A percentile compares a stretch with the other conserved stretches of the same genome.
Conservation (phyloP, 2,888 invertebrate species). For the Buathra laborator region DNA sequence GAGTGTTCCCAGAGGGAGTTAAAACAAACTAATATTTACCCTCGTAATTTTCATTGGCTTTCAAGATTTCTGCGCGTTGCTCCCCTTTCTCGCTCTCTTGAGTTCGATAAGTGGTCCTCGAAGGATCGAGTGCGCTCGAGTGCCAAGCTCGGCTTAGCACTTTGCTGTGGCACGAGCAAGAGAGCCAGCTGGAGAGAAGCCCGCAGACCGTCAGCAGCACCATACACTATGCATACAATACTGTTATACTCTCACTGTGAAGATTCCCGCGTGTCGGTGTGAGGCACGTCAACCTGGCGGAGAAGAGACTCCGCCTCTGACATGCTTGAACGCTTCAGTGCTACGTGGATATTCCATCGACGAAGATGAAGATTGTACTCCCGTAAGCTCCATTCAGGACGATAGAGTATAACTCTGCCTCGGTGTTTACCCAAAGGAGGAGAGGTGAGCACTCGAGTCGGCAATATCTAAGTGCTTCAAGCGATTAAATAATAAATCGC, state of each 20-base stretch:
- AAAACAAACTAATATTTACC: slow-evolving; percentile 15
- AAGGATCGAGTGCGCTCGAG: slow-evolving; percentile 62
- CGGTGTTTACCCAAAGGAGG: background rate
- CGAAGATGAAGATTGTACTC: slow-evolving; percentile 34
- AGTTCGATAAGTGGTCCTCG: slow-evolving; percentile 58
- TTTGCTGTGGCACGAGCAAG: slow-evolving; percentile 55
- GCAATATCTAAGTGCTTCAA: slow-evolving; percentile 64
- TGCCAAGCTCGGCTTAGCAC: slow-evolving; percentile 52
- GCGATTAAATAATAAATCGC: slow-evolving; percentile 83
- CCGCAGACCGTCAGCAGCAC: slow-evolving; percentile 40
- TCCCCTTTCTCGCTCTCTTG: slow-evolving; percentile 46
- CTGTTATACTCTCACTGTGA: background rate
- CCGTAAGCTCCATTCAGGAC: slow-evolving; percentile 27
- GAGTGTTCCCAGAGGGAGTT: background rate
- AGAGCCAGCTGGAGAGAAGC: slow-evolving; percentile 33
- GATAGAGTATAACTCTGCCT: slow-evolving; percentile 18
- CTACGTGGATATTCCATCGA: slow-evolving; percentile 24
- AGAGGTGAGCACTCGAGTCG: slow-evolving; percentile 51
- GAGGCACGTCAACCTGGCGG: slow-evolving; percentile 40
- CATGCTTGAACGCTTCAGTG: slow-evolving; percentile 46
- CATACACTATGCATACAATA: slow-evolving; percentile 5
- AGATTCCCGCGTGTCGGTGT: slow-evolving; percentile 51
- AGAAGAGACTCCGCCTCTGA: slow-evolving; percentile 45
- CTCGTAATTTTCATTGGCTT: slow-evolving; percentile 47
- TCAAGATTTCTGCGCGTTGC: slow-evolving; percentile 11